Evolutionary conservation across 2,888 invertebrate species (phyloP).

Genomic region (Margaritifera margaritifera): DNA sequence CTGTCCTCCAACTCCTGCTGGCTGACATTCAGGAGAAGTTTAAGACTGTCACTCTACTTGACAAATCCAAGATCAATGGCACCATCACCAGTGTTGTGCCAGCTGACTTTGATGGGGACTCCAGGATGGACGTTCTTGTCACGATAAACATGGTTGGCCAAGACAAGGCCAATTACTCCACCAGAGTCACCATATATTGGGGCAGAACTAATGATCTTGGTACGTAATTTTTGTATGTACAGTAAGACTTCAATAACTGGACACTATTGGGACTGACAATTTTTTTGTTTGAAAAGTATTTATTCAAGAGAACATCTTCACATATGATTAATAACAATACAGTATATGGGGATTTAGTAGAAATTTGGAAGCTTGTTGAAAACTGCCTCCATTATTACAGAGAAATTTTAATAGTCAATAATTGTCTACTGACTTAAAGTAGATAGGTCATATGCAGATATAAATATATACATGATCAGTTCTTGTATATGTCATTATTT

Average conservation of each 20-base stretch:
- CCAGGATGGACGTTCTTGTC: slow-evolving; percentile 92
- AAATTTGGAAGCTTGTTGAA: too few relatives aligned
- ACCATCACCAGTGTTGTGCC: slow-evolving; percentile 85
- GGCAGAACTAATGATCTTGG: slow-evolving; percentile 30
- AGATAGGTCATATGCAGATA: too few relatives aligned
- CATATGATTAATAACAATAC: too few relatives aligned
- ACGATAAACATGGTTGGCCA: slow-evolving; percentile 62
- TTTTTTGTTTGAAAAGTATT: too few relatives aligned
- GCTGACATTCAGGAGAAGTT: slow-evolving; percentile 48
- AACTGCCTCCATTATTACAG: too few relatives aligned
- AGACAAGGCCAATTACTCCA: slow-evolving; percentile 5
- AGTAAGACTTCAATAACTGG: neutral
- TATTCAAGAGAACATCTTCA: too few relatives aligned
- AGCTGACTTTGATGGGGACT: slow-evolving; percentile 96
- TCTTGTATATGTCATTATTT: too few relatives aligned
- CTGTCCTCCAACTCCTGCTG: slow-evolving; percentile 43
- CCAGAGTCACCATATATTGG: slow-evolving; percentile 43
- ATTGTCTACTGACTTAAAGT: too few relatives aligned
- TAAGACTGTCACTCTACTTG: slow-evolving; percentile 26
- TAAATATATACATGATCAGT: too few relatives aligned
- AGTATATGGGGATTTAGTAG: too few relatives aligned
- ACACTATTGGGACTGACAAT: neutral
- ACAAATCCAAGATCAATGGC: slow-evolving; percentile 15
- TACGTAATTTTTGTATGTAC: slow-evolving; percentile 12
- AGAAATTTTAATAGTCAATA: too few relatives aligned